phyloP scores from a whole-genome alignment of 2,888 invertebrate species.

The Saturnia japonica region DNA sequence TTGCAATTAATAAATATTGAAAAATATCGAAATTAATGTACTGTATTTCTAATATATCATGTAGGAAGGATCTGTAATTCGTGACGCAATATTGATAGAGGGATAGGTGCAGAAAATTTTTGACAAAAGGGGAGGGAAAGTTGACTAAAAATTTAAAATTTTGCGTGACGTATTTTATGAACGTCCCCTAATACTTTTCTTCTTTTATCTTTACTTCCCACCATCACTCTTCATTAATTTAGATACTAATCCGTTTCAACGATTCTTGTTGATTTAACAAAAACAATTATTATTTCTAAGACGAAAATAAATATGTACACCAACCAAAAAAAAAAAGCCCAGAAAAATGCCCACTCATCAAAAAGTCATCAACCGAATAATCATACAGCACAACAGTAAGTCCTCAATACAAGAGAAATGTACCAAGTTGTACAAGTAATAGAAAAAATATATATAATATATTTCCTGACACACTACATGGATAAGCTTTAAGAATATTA shows the following conservation, averaged over 20 bases:
- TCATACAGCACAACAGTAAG: background rate
- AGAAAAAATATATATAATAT: background rate
- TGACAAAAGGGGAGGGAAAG: too few species aligned
- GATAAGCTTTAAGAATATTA: constrained; percentile 1
- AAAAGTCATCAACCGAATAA: background rate
- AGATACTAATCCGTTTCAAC: background rate
- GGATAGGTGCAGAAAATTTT: too few species aligned
- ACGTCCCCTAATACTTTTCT: too few species aligned
- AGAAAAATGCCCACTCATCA: background rate
- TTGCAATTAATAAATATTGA: too few species aligned
- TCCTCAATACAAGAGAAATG: background rate
- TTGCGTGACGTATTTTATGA: too few species aligned
- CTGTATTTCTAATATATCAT: too few species aligned
- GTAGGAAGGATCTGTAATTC: too few species aligned
- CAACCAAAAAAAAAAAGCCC: background rate
- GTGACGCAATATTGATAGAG: too few species aligned
- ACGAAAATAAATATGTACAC: background rate
- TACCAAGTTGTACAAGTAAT: background rate
- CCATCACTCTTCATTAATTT: background rate
- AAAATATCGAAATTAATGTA: too few species aligned
- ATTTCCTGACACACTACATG: constrained; percentile 3
- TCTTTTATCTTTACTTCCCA: background rate
- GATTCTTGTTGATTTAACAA: background rate
- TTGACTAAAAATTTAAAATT: too few species aligned
- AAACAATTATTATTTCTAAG: background rate